These are phyloP conservation scores for Hemiscyllium ocellatum DNA, from an alignment of 2,113 vertebrate genomes.

Conservation along the genomic window DNA sequence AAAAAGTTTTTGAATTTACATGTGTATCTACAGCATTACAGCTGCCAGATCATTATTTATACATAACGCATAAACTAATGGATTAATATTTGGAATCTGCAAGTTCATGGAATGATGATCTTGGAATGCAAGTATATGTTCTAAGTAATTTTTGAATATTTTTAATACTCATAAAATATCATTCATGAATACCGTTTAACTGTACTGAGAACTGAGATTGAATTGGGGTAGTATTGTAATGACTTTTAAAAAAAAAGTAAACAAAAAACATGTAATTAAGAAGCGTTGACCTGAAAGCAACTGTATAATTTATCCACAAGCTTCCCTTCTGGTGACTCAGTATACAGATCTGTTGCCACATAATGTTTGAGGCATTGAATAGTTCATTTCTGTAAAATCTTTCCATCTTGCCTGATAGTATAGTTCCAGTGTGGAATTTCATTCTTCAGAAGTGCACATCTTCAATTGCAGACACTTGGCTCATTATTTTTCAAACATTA, in stretches of 20 bases:
- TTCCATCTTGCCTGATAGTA: not conserved
- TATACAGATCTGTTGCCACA: not conserved
- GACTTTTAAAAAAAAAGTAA: not conserved
- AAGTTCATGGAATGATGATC: not conserved
- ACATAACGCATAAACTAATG: not conserved
- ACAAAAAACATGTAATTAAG: not conserved
- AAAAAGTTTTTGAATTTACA: not conserved
- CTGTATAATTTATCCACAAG: not conserved
- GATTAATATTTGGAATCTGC: not conserved
- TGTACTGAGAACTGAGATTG: not conserved
- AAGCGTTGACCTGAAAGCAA: not conserved
- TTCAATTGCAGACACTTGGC: not conserved
- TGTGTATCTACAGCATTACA: not conserved
- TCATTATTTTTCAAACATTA: not conserved
- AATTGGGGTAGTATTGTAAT: not conserved
- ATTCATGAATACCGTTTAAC: not conserved
- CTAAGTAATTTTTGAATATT: not conserved
- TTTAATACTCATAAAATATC: not conserved
- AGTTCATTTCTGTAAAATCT: not conserved
- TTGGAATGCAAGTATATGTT: not conserved
- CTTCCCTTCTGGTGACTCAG: not conserved
- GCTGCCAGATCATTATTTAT: not conserved
- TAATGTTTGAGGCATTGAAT: not conserved
- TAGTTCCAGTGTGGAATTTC: not conserved
- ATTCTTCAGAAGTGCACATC: too few relatives aligned